Evolutionary conservation across 2,888 invertebrate genomes (phyloP).

Genomic region (Patella pellucida): DNA sequence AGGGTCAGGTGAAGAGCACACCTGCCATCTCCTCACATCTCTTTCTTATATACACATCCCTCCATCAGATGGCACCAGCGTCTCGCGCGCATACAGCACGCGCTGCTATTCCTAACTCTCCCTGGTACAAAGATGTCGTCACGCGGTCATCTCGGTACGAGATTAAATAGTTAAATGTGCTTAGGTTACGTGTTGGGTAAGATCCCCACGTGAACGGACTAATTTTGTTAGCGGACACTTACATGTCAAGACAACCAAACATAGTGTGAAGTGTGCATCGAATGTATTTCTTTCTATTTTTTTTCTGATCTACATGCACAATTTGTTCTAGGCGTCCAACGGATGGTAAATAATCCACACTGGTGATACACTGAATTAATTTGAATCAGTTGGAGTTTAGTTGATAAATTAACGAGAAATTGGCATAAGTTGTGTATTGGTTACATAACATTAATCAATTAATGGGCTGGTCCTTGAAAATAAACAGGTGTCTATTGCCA

Average conservation of each 20-base stretch:
- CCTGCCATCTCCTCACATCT: conserved; percentile 19
- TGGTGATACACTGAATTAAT: not conserved
- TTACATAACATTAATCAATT: no score
- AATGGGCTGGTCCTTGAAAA: no score
- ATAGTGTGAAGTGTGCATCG: conserved; percentile 7
- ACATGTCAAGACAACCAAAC: not conserved
- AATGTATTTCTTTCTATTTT: not conserved
- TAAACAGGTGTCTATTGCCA: no score
- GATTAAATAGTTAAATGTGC: conserved; percentile 11
- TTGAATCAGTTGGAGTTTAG: not conserved
- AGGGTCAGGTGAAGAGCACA: conserved; percentile 9
- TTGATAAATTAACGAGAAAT: conserved; percentile 2
- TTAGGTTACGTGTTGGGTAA: not conserved
- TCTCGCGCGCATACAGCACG: conserved; percentile 22
- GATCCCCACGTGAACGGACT: conserved; percentile 6
- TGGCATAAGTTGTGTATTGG: not conserved
- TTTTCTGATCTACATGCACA: conserved; percentile 9
- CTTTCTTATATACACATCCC: conserved; percentile 13
- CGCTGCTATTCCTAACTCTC: conserved; percentile 8
- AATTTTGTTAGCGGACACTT: conserved; percentile 12
- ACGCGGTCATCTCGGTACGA: conserved; percentile 18
- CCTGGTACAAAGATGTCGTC: conserved; percentile 19
- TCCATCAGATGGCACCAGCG: conserved; percentile 16
- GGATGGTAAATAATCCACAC: not conserved
- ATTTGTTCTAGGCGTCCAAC: conserved; percentile 7